These are phyloP conservation scores for Mythimna pallens DNA, from an alignment of 2,888 invertebrate genomes.

Conservation along the genomic window DNA sequence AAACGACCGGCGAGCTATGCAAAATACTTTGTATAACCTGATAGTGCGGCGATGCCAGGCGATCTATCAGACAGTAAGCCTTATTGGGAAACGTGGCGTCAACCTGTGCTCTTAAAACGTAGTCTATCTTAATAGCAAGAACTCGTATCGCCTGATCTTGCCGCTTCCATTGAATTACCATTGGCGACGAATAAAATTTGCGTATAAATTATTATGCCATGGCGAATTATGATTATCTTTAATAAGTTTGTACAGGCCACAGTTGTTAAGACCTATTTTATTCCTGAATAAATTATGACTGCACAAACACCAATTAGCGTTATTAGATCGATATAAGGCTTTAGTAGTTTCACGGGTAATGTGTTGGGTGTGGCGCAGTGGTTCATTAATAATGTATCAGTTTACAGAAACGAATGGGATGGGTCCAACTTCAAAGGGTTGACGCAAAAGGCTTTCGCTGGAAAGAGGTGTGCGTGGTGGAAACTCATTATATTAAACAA, in stretches of 20 bases:
- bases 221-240: conserved; percentile 65
- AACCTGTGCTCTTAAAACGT: conserved; percentile 71
- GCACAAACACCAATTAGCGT: conserved; percentile 62
- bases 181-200: conserved; percentile 76
- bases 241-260: conserved; percentile 63
- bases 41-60: conserved; percentile 67
- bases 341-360: conserved; percentile 61
- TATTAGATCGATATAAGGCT: conserved; percentile 62
- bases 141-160: conserved; percentile 72
- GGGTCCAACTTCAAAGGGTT: conserved; percentile 60
- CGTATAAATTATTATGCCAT: conserved; percentile 69
- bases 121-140: conserved; percentile 72
- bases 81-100: conserved; percentile 77
- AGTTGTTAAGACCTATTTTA: conserved; percentile 54
- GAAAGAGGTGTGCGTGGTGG: conserved; percentile 52
- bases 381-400: conserved; percentile 72
- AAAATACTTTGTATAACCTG: conserved; percentile 76
- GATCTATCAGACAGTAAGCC: conserved; percentile 76
- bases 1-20: conserved; percentile 76
- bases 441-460: conserved; percentile 58
- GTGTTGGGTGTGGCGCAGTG: conserved; percentile 63
- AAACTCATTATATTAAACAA: conserved; percentile 61
- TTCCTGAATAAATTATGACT: conserved; percentile 59
- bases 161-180: conserved; percentile 75
- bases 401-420: conserved; percentile 62